Evolutionary conservation across 2,797 vertebrate genomes (phyloP), one percentile per base, ranked within the genome.

Genomic region (Paguma larvata): DNA sequence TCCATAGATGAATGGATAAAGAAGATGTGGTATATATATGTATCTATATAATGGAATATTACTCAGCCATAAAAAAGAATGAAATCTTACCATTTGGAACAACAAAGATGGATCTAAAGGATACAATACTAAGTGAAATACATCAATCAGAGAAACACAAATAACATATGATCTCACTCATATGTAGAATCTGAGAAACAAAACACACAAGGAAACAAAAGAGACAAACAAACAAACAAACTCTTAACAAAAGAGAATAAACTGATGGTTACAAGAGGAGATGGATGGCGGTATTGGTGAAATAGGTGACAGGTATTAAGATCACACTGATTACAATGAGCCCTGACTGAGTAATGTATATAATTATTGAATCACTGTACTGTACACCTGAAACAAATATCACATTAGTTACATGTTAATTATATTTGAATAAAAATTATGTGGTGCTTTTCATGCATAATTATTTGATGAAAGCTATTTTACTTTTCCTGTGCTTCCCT

Each of bases 401-500:
- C 4, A 44, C 72, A 73, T 27, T 27, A 27, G 14, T 44, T 72
- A 72, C 30, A 63, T 73, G 72, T 73, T 44, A 73, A 44, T 30
- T 44, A 30, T 27, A 44, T 25, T 46, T 73, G 72, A 73, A 73
- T 46, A 30, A 73, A 73, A 67, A 85, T 65, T n/a, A 63, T 38
- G 75, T 21, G 15, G 4, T 75, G n/a, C 4, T 82, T 96, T 85
- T 78, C 38, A 83, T 51, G 75, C 63, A 14, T 46, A 95, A 38
- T 80, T 86, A 93, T 86, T 82, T 8, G 56, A 70, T 70, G 44
- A 80, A 93, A 93, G 30, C 4, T 59, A 83, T 83, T 65, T 92
- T 91, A 34, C n/a, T 94, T 13, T 95, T 82, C 85, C 19, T 73
- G 32, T 83, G 59, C 38, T 89, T 70, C 44, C 10, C n/a, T 95